Evolutionary conservation across 1,140 invertebrate genomes (phyloP), one percentile per base, ranked within the genome.

Genomic region (Solenopsis invicta): DNA sequence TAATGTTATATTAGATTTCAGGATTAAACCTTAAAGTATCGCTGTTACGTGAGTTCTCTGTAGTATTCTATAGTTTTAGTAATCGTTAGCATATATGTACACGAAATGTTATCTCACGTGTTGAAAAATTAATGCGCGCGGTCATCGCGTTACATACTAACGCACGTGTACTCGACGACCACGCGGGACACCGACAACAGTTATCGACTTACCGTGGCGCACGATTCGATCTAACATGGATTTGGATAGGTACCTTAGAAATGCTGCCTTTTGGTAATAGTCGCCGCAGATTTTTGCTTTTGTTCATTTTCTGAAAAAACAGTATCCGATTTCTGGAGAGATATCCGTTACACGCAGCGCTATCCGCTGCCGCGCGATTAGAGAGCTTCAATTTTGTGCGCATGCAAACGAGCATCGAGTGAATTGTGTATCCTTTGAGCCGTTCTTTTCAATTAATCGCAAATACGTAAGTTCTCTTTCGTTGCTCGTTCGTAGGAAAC

Each of bases 291-390:
- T 96, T 96, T 96, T 96, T 96, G 95, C 95, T 96, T 96, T 96
- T 96, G 95, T 96, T 95, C 96, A 97, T 96, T 96, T 97, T 97
- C 97, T 97, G 97, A 94, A 97, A 97, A 96, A 93, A 94, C 89
- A 94, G 93, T 93, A 92, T 89, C 93, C 93, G 92, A 93, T 92
- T 91, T 93, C 94, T 95, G 93, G 93, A 94, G 91, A 93, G 91
- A 76, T 94, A 95, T 95, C 94, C 90, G 92, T 91, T 13, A 81
- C 75, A 66, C 18, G 77, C 84, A 72, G 54, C 87, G 48, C 50
- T 78, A 74, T 18, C n/a, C 29, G 69, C 76, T 76, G 69, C 61
- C 52, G n/a, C 41, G n/a, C 54, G 45, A 85, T 77, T 87, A 85
- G 24, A 80, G 72, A 66, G 62, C 62, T 84, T 84, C 69, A 84